Base-by-base conservation (phyloP, 2,113 vertebrate genomes). In the Mastomys natalensis region DNA sequence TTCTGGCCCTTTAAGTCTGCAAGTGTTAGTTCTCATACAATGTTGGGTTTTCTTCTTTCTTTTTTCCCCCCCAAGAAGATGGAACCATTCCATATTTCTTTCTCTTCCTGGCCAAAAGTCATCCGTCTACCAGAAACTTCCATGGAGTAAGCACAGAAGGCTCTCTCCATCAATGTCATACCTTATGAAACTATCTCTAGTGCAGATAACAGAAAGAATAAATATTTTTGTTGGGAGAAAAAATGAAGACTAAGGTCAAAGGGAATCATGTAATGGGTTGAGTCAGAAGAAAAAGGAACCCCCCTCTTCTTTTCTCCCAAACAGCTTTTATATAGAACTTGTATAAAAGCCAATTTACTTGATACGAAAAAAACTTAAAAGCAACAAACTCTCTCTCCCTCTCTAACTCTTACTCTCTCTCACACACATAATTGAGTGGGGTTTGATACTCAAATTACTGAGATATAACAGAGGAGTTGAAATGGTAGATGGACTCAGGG, bases 171-270 rank as follows among this genome's bases (percentile, higher is more conserved):
- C 97, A 95, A 87, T 64, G 0, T 95, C 97, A 98, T 97, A 98
- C 98, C 98, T 98, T 98, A 97, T 97, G 94, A 98, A 98, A 98
- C 97, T 98, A 98, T 98, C 98, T 97, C 90, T 82, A 98, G 98
- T 93, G 96, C 40, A 98, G 98, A 98, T 98, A 98, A 98, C 94
- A 94, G 93, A 89, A 95, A 98, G 97, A 98, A 98, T 98, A 98
- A 98, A 98, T 98, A 98, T 98, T 98, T 98, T 96, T 97, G 97
- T 97, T 98, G 96, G 96, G 96, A 97, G 70, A 98, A 97, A 98
- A 97, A 98, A 98, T 98, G 98, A 96, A 91, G 96, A 98, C 98
- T 98, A 98, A 98, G 98, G 98, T 98, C 97, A 99, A 97, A 98
- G 95, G 94, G 95, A 96, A 97, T 95, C 89, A 85, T 31, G 96